Conservation (phyloP, 2,113 vertebrate genomes). For the Nanorana parkeri region DNA sequence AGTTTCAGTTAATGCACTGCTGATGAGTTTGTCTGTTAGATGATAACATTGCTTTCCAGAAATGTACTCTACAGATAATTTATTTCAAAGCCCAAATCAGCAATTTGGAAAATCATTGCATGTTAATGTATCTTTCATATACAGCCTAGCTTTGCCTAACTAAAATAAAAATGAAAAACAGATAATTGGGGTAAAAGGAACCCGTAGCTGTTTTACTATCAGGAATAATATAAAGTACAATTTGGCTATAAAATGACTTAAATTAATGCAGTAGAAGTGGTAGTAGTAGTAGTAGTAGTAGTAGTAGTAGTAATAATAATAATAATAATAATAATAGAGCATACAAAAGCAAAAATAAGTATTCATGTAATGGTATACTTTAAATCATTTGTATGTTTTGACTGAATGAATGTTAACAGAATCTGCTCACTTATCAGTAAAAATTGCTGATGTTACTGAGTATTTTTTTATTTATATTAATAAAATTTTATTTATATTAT, state of each 20-base stretch:
- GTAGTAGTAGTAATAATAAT: neutral
- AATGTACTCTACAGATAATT: constrained; percentile 51
- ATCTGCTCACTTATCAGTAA: too few relatives aligned
- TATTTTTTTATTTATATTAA: too few relatives aligned
- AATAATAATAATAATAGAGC: neutral
- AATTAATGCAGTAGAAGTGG: neutral
- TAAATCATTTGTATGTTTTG: too few relatives aligned
- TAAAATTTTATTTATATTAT: too few relatives aligned
- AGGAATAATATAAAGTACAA: neutral
- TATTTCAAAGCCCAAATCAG: constrained; percentile 24
- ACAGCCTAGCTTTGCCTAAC: constrained; percentile 3
- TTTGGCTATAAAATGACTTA: neutral
- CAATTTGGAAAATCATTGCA: constrained; percentile 50
- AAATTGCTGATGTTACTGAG: too few relatives aligned
- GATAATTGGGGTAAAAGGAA: constrained; percentile 13
- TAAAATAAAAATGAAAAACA: constrained; percentile 34
- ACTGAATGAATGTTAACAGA: too few relatives aligned
- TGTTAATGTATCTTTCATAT: constrained; percentile 36
- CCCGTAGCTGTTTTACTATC: neutral
- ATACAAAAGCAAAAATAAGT: too few relatives aligned
- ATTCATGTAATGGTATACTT: too few relatives aligned
- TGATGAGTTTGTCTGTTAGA: constrained; percentile 43
- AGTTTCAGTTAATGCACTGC: neutral
- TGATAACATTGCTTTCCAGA: constrained; percentile 4
- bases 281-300: neutral